Conservation (phyloP, 1,140 invertebrate genomes). For the Gryllus bimaculatus region DNA sequence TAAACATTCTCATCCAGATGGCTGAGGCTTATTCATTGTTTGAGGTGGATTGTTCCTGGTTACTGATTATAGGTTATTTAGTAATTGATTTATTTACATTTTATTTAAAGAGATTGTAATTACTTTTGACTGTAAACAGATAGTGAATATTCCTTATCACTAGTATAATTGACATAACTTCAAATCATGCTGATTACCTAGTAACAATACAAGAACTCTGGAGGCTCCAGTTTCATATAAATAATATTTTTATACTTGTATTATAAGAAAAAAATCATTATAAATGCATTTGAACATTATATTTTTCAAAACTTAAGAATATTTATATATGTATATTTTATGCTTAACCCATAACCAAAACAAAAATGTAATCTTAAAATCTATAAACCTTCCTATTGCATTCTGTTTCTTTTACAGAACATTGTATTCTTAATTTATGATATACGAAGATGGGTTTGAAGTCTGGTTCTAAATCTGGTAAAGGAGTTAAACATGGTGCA, state of each 20-base stretch:
- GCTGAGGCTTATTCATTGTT: background rate
- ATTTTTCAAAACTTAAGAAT: too few species aligned
- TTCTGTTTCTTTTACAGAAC: too few species aligned
- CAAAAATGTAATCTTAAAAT: background rate
- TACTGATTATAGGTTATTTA: background rate
- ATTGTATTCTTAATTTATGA: background rate
- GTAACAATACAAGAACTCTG: too few species aligned
- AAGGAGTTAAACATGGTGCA: constrained; percentile 7
- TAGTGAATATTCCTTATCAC: too few species aligned
- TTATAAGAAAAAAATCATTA: too few species aligned
- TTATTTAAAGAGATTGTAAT: background rate
- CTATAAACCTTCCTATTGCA: too few species aligned
- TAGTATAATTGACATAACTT: too few species aligned
- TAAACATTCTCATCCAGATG: constrained; percentile 10
- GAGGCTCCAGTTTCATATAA: too few species aligned
- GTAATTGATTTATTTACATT: too few species aligned
- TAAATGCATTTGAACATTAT: too few species aligned
- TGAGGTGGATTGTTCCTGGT: background rate
- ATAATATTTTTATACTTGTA: too few species aligned
- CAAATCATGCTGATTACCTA: too few species aligned
- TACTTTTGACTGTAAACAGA: background rate
- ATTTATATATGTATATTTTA: background rate
- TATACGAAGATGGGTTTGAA: constrained; percentile 16
- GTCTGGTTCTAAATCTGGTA: constrained; percentile 13
- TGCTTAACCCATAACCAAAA: background rate